Percentiles rank a stretch among this genome's conserved stretches.
Evolutionary conservation across 1,140 invertebrate genomes (phyloP).

Genomic region (Agrilus planipennis): DNA sequence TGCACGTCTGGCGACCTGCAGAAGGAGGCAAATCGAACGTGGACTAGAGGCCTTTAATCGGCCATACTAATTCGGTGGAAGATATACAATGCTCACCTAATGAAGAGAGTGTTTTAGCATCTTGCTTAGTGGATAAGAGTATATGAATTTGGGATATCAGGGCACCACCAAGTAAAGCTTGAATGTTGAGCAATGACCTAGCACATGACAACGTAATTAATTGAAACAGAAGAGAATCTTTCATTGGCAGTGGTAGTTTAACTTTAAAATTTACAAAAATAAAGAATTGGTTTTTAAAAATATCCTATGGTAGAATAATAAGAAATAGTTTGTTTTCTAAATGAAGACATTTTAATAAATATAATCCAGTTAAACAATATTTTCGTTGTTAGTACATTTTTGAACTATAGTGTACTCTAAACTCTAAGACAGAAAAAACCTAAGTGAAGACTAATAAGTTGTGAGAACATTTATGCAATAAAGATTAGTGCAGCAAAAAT

Average conservation of each 20-base stretch:
- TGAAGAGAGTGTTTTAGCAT: conserved; percentile 86
- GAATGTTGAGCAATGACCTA: conserved; percentile 78
- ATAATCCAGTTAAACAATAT: no score
- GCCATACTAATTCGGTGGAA: conserved; percentile 89
- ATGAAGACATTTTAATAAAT: no score
- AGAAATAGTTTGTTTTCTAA: no score
- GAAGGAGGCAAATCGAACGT: conserved; percentile 73
- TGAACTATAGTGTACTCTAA: no score
- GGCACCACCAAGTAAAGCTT: conserved; percentile 72
- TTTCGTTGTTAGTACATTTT: no score
- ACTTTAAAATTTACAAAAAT: no score
- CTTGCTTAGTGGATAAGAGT: conserved; percentile 89
- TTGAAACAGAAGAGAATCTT: conserved; percentile 88
- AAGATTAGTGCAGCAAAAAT: no score
- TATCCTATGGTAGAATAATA: no score
- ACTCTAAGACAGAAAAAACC: no score
- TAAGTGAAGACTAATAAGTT: no score
- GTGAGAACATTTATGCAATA: no score
- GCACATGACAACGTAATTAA: conserved; percentile 97
- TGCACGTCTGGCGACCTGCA: conserved; percentile 82
- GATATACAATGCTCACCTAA: conserved; percentile 98
- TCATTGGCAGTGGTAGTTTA: conserved; percentile 76
- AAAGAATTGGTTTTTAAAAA: no score
- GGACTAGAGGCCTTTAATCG: conserved; percentile 74
- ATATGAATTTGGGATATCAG: conserved; percentile 87